A percentile compares a stretch with the other conserved stretches of the same genome.
These are phyloP conservation scores for Streptopelia turtur DNA, from an alignment of 2,797 vertebrate genomes.

Conservation along the genomic window DNA sequence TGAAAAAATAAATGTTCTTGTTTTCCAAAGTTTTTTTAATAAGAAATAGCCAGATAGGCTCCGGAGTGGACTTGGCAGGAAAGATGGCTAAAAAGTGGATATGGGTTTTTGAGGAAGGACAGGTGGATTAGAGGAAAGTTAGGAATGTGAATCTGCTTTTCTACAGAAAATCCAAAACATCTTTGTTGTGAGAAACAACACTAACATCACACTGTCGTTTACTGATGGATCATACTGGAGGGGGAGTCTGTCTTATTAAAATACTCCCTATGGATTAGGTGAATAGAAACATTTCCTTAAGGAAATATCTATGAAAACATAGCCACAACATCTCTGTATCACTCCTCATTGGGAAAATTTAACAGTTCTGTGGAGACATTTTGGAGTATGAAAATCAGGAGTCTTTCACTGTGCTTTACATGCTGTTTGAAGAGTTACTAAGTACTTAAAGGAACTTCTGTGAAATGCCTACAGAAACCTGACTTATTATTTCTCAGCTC, in stretches of 20 bases:
- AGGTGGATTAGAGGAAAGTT: background rate
- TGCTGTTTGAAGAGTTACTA: background rate
- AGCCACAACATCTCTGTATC: background rate
- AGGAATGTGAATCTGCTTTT: background rate
- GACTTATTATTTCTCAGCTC: background rate
- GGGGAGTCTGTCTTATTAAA: background rate
- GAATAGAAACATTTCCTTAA: background rate
- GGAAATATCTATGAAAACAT: background rate
- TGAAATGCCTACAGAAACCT: background rate
- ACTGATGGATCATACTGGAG: background rate
- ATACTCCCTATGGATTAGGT: background rate
- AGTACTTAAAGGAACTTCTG: background rate
- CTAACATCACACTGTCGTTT: background rate
- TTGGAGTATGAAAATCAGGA: background rate
- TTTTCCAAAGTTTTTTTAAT: background rate
- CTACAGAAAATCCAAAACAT: background rate
- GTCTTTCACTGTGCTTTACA: background rate
- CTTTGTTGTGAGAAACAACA: slow-evolving; percentile 2
- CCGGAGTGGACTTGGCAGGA: background rate
- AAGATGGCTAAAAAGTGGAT: background rate
- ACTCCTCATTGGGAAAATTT: background rate
- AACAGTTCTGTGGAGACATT: background rate
- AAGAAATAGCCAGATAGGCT: background rate
- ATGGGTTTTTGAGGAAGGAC: background rate
- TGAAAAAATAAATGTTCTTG: background rate